A percentile compares a stretch with the other conserved stretches of the same genome.
Conservation (phyloP, 2,888 invertebrate genomes). For the Calameuta pallipes region DNA sequence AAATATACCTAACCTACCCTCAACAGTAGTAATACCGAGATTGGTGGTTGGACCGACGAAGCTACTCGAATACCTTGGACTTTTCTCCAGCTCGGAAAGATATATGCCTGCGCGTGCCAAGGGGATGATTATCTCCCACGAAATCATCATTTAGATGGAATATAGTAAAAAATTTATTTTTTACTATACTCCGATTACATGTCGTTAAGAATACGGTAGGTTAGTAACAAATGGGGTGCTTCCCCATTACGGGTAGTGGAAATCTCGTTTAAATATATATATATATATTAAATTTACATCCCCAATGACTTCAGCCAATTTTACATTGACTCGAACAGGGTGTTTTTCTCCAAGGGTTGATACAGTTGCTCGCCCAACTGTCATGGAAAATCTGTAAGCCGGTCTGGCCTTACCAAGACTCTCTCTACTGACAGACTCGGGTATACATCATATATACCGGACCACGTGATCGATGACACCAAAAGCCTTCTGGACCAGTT, state of each 20-base stretch:
- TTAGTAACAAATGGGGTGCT: too few relatives aligned
- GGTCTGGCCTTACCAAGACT: neutral
- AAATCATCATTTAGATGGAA: too few relatives aligned
- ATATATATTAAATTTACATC: neutral
- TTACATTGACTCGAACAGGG: too few relatives aligned
- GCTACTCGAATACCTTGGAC: neutral
- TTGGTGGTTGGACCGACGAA: neutral
- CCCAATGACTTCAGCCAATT: neutral
- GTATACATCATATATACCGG: slow-evolving; percentile 36
- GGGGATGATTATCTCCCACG: neutral
- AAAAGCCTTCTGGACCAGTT: neutral
- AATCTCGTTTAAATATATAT: too few relatives aligned
- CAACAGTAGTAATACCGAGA: neutral
- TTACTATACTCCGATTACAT: too few relatives aligned
- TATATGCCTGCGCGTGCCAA: neutral
- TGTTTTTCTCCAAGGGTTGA: too few relatives aligned
- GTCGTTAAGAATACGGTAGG: too few relatives aligned
- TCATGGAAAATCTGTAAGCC: neutral
- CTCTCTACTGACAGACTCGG: neutral
- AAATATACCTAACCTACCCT: neutral
- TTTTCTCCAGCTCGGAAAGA: neutral
- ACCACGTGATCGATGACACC: slow-evolving; percentile 8
- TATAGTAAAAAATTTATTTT: too few relatives aligned
- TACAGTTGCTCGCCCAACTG: neutral
- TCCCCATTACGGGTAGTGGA: too few relatives aligned